Conservation (phyloP, 2,888 invertebrate species). For the Vesta saturnalis region DNA sequence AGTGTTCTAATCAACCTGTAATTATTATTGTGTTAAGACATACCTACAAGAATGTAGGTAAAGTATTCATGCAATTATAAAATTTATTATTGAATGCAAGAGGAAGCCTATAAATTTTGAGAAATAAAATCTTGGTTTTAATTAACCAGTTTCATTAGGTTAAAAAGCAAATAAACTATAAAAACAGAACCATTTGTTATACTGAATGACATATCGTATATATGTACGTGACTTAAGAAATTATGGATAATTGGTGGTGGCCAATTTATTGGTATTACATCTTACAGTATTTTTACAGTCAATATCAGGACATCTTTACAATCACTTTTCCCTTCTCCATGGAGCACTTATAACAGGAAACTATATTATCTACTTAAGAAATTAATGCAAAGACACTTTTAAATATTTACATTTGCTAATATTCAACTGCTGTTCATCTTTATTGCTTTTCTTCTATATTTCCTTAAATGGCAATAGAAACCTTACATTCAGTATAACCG, state of each 20-base stretch:
- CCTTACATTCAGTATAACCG: too few species aligned
- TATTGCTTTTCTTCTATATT: too few species aligned
- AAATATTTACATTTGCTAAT: too few species aligned
- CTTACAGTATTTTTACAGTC: not conserved
- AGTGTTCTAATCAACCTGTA: slow-evolving; percentile 32
- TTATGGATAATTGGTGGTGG: slow-evolving; percentile 25
- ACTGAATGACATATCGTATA: slow-evolving; percentile 25
- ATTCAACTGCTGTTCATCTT: too few species aligned
- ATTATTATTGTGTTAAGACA: slow-evolving; percentile 37
- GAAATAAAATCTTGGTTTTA: slow-evolving; percentile 33
- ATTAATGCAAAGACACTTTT: too few species aligned
- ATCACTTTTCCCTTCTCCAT: not conserved
- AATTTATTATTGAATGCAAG: slow-evolving; percentile 23
- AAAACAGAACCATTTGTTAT: slow-evolving; percentile 18
- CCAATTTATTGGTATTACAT: slow-evolving; percentile 18
- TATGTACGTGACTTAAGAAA: slow-evolving; percentile 20
- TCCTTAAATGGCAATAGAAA: too few species aligned
- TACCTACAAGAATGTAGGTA: slow-evolving; percentile 34
- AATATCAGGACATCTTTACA: not conserved
- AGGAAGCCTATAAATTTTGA: slow-evolving; percentile 27
- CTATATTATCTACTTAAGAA: too few species aligned
- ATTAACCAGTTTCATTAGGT: slow-evolving; percentile 29
- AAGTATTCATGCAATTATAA: slow-evolving; percentile 23
- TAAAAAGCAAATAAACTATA: slow-evolving; percentile 22
- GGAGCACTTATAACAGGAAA: too few species aligned